Conservation (phyloP, 2,113 vertebrate species). For the Ranitomeya variabilis region DNA sequence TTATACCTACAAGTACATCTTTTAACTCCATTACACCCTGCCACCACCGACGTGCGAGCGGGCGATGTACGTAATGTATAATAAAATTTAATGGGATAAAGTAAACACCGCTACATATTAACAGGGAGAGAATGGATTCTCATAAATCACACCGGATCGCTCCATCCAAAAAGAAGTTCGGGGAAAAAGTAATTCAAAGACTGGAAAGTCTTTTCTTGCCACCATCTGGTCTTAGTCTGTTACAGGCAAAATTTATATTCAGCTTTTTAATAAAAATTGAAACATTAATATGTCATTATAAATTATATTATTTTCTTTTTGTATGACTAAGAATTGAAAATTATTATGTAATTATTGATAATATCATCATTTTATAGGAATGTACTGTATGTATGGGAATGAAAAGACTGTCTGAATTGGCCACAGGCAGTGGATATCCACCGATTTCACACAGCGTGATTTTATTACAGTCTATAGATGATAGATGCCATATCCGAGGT, state of each 20-base stretch:
- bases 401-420: too few relatives aligned
- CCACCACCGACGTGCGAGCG: conserved; percentile 22
- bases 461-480: too few relatives aligned
- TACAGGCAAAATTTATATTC: neutral
- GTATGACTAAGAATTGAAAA: too few relatives aligned
- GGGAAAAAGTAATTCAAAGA: conserved; percentile 8
- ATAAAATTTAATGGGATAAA: conserved; percentile 59
- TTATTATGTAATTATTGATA: too few relatives aligned
- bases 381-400: too few relatives aligned
- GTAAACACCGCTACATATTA: conserved; percentile 57
- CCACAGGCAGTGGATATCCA: too few relatives aligned
- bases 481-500: too few relatives aligned
- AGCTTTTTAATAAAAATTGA: neutral
- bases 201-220: neutral
- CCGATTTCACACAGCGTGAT: too few relatives aligned
- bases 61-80: conserved; percentile 44
- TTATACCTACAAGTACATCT: conserved; percentile 50
- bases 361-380: too few relatives aligned
- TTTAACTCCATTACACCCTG: conserved; percentile 56
- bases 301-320: too few relatives aligned
- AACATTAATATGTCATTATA: too few relatives aligned
- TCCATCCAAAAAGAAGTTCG: conserved; percentile 7
- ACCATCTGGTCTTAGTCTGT: neutral
- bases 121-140: conserved; percentile 37
- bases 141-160: conserved; percentile 30